Base-by-base conservation (phyloP, 2,888 invertebrate genomes). In the Anaspis maculata region DNA sequence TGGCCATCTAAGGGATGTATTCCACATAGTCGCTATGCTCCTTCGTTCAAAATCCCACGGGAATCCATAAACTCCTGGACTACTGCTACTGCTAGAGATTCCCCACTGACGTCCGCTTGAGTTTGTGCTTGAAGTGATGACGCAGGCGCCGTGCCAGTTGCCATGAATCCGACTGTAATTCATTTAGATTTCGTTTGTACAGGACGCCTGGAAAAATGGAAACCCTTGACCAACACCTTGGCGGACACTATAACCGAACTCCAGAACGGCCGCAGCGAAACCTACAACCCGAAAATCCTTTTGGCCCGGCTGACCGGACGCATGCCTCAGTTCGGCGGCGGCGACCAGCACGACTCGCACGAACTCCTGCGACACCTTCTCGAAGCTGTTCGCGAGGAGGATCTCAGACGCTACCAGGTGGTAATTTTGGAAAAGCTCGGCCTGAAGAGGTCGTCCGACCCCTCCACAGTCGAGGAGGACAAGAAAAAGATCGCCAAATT, bases 291-390 rank as follows among this genome's bases (percentile, higher is more conserved):
- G 1, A 62, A 72, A 13, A 73, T 74, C 53, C 66, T 86, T 27
- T 70, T 83, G 15, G 70, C 71, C 1, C 74, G 74, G 37, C 68
- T 85, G 13, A 78, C 76, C 35, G 69, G 66, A 45, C 79, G 80
- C 48, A 71, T 79, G 57, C 84, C 87, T 0, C 84, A 92, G 60
- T 96, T 95, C 62, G 83, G 85, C 30, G 92, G 92, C 6, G 91
- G 86, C 2, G 88, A 92, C 51, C 96, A 98, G 57, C 97, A 98
- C 57, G 97, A 98, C 62, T 82, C 96, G 0, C 97, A 98, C 56
- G 97, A 98, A 63, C 68, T 97, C 33, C 71, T 98, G 11, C 70
- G 96, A 32, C 89, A 90, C 66, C 67, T 97, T 27, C 68, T 97
- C 30, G 95, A 97, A 64, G 83, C 83, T 44, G 85, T 95, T 45